Evolutionary conservation across 2,113 vertebrate species (phyloP).

Genomic region (Ailuropoda melanoleuca): DNA sequence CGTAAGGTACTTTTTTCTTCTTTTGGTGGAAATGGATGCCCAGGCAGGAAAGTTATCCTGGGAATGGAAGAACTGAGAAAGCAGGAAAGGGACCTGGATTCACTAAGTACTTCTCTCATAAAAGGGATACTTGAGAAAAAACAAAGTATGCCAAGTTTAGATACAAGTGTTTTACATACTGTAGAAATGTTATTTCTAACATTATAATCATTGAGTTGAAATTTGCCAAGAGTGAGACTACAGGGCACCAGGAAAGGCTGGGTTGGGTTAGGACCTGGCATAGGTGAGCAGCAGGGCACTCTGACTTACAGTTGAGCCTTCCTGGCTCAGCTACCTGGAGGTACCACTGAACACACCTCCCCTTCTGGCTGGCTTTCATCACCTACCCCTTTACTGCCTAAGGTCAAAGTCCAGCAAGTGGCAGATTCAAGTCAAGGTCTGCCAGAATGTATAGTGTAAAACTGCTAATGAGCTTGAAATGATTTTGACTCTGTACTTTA

Average conservation of each 20-base stretch:
- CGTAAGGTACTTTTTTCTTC: background rate
- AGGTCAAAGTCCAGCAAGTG: background rate
- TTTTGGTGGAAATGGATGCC: background rate
- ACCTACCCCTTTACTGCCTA: background rate
- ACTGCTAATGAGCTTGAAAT: background rate
- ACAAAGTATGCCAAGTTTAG: background rate
- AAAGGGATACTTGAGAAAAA: conserved; percentile 9
- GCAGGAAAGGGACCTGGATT: background rate
- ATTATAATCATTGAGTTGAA: background rate
- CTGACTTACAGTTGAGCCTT: background rate
- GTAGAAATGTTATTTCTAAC: conserved; percentile 6
- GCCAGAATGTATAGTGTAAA: background rate
- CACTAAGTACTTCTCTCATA: conserved; percentile 4
- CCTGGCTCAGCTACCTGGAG: background rate
- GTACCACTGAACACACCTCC: background rate
- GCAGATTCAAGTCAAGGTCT: background rate
- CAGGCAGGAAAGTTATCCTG: background rate
- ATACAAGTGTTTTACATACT: background rate
- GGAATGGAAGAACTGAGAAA: conserved; percentile 25
- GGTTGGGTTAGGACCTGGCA: background rate
- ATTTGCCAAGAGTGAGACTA: background rate
- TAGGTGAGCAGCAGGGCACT: background rate
- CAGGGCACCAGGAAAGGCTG: background rate
- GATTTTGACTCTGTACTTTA: background rate
- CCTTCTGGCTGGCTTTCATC: background rate